Evolutionary conservation across 2,888 invertebrate species (phyloP).

Genomic region (Leptogaster cylindrica): DNA sequence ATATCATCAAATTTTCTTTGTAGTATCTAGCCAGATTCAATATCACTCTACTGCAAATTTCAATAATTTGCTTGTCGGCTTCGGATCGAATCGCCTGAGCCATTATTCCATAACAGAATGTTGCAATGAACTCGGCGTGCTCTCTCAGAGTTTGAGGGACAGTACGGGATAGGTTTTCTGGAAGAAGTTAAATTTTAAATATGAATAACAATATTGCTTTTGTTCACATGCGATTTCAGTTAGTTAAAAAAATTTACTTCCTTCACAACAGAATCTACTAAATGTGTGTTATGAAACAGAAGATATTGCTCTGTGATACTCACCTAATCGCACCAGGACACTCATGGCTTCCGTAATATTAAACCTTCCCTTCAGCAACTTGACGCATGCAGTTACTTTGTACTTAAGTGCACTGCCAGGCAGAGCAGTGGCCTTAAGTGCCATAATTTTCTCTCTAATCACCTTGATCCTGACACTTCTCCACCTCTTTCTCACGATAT

Average conservation of each 20-base stretch:
- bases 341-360: constrained; percentile 55
- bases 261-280: too few species aligned
- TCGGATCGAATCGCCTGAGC: constrained; percentile 62
- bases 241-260: too few species aligned
- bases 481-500: constrained; percentile 57
- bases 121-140: constrained; percentile 58
- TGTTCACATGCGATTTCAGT: too few species aligned
- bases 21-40: constrained; percentile 72
- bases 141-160: constrained; percentile 59
- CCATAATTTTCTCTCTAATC: constrained; percentile 54
- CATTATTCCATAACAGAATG: constrained; percentile 62
- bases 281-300: too few species aligned
- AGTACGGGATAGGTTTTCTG: constrained; percentile 59
- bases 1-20: constrained; percentile 65
- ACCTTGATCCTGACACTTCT: constrained; percentile 51
- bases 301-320: too few species aligned
- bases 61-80: constrained; percentile 60
- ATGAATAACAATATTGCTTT: too few species aligned
- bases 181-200: constrained; percentile 36
- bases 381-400: constrained; percentile 56
- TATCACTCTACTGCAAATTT: constrained; percentile 64
- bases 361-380: constrained; percentile 56
- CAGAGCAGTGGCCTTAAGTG: constrained; percentile 51
- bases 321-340: constrained; percentile 57
- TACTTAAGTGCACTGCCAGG: constrained; percentile 54